A percentile compares a stretch with the other conserved stretches of the same genome.
Evolutionary conservation across 1,140 invertebrate species (phyloP).

Genomic region (Idris sp.): DNA sequence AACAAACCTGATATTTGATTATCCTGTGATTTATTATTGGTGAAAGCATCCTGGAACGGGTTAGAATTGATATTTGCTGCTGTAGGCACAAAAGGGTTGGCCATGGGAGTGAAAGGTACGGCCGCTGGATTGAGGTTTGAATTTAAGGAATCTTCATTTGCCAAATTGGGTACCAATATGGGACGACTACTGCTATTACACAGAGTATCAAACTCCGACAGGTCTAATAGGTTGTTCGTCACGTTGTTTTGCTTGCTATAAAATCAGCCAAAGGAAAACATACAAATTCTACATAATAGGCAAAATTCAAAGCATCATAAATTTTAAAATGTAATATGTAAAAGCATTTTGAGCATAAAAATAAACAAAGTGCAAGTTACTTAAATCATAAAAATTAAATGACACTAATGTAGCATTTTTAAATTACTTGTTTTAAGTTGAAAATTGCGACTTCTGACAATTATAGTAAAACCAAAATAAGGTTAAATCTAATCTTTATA

Average conservation of each 20-base stretch:
- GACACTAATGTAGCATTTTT: constrained; percentile 3
- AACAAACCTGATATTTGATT: constrained; percentile 75
- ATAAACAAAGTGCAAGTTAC: constrained; percentile 11
- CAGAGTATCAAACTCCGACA: constrained; percentile 80
- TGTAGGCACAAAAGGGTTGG: constrained; percentile 70
- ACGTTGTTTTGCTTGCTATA: constrained; percentile 80
- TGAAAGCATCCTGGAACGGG: constrained; percentile 76
- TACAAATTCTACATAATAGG: constrained; percentile 71
- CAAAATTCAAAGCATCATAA: constrained; percentile 62
- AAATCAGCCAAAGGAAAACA: constrained; percentile 74
- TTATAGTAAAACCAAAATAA: background rate
- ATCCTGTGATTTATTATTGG: constrained; percentile 74
- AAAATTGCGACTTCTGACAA: background rate
- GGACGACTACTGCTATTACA: constrained; percentile 80
- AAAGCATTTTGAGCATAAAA: constrained; percentile 24
- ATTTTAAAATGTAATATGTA: constrained; percentile 20
- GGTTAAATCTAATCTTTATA: too few species aligned
- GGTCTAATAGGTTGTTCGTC: constrained; percentile 79
- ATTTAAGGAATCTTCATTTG: constrained; percentile 76
- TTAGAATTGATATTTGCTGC: constrained; percentile 72
- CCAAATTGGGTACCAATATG: constrained; percentile 73
- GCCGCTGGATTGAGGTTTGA: constrained; percentile 76
- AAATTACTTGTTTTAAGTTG: background rate
- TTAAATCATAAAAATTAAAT: constrained; percentile 1
- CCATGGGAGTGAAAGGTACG: constrained; percentile 74